A percentile compares a stretch with the other conserved stretches of the same genome.
Evolutionary conservation across 2,888 invertebrate genomes (phyloP).

Genomic region (Tromatobia lineatoria): DNA sequence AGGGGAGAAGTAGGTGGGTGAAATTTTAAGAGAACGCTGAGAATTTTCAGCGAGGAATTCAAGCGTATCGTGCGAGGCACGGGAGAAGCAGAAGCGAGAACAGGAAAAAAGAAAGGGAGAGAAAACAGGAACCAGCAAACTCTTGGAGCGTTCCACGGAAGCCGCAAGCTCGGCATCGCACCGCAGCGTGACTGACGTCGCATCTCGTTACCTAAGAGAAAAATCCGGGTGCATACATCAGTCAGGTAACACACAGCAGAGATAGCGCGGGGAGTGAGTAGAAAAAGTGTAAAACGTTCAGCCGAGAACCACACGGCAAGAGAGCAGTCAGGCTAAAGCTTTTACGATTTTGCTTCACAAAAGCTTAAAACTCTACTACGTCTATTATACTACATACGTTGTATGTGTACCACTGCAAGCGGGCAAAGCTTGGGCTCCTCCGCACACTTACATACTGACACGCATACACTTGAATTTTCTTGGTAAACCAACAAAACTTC

Average conservation of each 20-base stretch:
- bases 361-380: constrained; percentile 55
- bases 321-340: constrained; percentile 51
- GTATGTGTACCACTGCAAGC: not conserved
- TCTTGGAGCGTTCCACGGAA: constrained; percentile 23
- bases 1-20: not conserved
- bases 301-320: constrained; percentile 41
- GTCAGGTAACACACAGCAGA: constrained; percentile 33
- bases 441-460: constrained; percentile 1
- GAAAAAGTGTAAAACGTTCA: constrained; percentile 37
- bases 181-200: constrained; percentile 58
- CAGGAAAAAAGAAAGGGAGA: constrained; percentile 2
- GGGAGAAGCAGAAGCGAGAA: constrained; percentile 11
- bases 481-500: constrained; percentile 41
- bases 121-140: constrained; percentile 20
- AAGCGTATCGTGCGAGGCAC: constrained; percentile 22
- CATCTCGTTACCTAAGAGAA: constrained; percentile 63
- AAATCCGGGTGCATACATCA: constrained; percentile 64
- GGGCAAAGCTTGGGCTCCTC: constrained; percentile 26
- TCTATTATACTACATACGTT: constrained; percentile 46
- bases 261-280: constrained; percentile 22
- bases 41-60: constrained; percentile 41
- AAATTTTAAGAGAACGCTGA: constrained; percentile 34
- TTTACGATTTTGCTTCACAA: constrained; percentile 54
- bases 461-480: constrained; percentile 3
- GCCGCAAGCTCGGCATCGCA: constrained; percentile 50